A percentile compares a stretch with the other conserved stretches of the same genome.
Evolutionary conservation across 2,113 vertebrate genomes (phyloP).

Genomic region (Leptosomus discolor): DNA sequence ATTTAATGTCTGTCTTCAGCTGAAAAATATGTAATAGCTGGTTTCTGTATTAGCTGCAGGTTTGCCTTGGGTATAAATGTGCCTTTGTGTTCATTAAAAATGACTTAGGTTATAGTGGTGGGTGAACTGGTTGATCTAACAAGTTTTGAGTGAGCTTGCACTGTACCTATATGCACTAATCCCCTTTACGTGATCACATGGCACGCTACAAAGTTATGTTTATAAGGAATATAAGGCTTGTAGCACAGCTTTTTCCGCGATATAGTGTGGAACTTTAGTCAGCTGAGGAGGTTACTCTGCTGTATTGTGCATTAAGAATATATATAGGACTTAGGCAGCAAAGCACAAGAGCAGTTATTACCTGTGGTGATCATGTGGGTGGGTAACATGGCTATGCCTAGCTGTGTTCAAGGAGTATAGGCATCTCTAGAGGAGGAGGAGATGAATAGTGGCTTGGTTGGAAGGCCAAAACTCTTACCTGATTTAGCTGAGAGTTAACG

Average conservation of each 20-base stretch:
- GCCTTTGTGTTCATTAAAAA: background rate
- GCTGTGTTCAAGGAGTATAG: background rate
- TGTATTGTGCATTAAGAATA: background rate
- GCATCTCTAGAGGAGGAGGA: background rate
- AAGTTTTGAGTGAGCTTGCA: background rate
- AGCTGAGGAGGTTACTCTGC: background rate
- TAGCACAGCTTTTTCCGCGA: background rate
- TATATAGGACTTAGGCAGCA: background rate
- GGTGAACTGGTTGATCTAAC: background rate
- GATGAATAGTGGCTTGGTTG: background rate
- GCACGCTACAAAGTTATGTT: accelerated
- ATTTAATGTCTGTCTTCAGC: background rate
- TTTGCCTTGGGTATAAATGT: background rate
- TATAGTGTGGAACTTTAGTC: background rate
- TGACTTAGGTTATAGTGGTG: background rate
- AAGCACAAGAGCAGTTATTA: background rate
- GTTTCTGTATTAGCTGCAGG: background rate
- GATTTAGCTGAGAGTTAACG: background rate
- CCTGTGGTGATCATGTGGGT: background rate
- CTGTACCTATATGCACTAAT: background rate
- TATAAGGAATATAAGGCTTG: background rate
- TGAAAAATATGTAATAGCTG: background rate
- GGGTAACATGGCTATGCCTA: background rate
- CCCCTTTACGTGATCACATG: background rate
- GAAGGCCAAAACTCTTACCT: background rate